A percentile compares a stretch with the other conserved stretches of the same genome.
Conservation (phyloP, 2,888 invertebrate species). For the Tridacna gigas region DNA sequence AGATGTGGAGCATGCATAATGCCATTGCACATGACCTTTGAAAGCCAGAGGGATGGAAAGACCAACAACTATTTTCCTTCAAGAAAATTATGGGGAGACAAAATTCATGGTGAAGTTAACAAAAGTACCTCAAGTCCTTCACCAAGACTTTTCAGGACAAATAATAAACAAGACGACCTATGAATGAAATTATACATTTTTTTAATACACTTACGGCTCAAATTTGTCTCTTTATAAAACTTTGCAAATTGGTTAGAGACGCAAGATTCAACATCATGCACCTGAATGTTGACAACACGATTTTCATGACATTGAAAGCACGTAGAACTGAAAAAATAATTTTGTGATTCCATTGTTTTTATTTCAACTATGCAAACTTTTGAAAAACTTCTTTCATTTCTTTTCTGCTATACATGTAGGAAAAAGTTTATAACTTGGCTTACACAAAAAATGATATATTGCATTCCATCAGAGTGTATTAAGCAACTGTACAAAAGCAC, state of each 20-base stretch:
- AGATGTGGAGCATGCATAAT: too few relatives aligned
- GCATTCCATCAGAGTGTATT: constrained; percentile 2
- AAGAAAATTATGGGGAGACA: too few relatives aligned
- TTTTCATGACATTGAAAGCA: constrained; percentile 11
- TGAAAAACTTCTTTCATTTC: background rate
- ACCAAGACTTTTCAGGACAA: background rate
- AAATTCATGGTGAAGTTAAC: too few relatives aligned
- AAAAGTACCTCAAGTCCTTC: too few relatives aligned
- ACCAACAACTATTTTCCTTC: too few relatives aligned
- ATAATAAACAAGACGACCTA: constrained; percentile 3
- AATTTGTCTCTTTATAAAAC: constrained; percentile 13
- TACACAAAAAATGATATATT: constrained; percentile 18
- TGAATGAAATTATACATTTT: constrained; percentile 73
- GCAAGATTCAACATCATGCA: background rate
- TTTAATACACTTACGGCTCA: constrained; percentile 76
- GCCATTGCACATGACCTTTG: too few relatives aligned
- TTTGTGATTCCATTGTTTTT: background rate
- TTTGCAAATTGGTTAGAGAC: background rate
- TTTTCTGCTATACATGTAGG: background rate
- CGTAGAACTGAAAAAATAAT: background rate
- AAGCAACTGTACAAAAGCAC: constrained; percentile 24
- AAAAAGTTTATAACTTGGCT: background rate
- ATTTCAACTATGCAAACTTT: background rate
- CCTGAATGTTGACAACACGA: background rate
- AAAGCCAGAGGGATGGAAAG: too few relatives aligned